Evolutionary conservation across 2,888 invertebrate genomes (phyloP), one percentile per base, ranked within the genome.

Genomic region (Dasypogon diadema): DNA sequence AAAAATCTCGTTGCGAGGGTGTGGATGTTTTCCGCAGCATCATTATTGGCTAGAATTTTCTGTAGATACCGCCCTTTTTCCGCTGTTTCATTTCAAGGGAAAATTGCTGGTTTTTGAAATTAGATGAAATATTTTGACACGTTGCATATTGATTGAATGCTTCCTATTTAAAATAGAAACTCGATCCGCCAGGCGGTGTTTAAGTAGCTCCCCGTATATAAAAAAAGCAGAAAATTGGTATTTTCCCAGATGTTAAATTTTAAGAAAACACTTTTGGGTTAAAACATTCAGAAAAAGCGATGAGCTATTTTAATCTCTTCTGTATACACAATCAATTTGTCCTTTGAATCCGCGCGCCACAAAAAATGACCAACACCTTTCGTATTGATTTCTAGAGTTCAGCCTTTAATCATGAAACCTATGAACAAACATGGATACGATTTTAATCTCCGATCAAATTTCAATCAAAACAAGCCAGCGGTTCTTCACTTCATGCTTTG

Each of bases 81-180:
- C n/a, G 26, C n/a, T 26, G 51, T 51, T 51, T 51, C 51, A 12
- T 21, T 16, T 70, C 30, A 51, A 70, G n/a, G n/a, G 18, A 22
- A 54, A 54, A 26, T 24, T 48, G 22, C 21, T 48, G 8, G 48
- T 48, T 68, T 68, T 48, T 68, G 14, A 24, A 65, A 5, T 48
- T 16, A 14, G 8, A 8, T 54, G 18, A 65, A 65, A 65, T 65
- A 37, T 65, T 70, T 70, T 70, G 54, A 70, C 34, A 14, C 54
- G 70, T 54, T 70, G 54, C 70, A 70, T 54, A 70, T 70, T 54
- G 70, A 24, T 5, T 16, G 18, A 2, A 21, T 51, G 8, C n/a
- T n/a, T n/a, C n/a, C n/a, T n/a, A n/a, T n/a, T 4, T 21, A 2
- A 4, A 2, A 51, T 18, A 2, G 21, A 51, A 51, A 42, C n/a